Percentiles rank a stretch among this genome's conserved stretches.
phyloP scores from a whole-genome alignment of 2,113 vertebrate species.

The Alexandromys fortis region DNA sequence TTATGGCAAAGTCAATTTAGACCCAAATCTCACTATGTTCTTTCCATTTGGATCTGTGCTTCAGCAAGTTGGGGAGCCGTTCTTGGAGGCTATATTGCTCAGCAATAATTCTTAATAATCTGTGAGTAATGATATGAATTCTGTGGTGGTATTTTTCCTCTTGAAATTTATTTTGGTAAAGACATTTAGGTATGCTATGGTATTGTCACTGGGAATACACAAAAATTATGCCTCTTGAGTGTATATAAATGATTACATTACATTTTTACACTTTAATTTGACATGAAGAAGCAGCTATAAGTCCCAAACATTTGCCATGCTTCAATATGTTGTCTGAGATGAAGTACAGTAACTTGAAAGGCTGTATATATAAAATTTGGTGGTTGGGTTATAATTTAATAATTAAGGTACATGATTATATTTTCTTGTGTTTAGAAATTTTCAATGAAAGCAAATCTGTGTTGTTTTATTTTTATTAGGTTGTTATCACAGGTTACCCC shows the following conservation, averaged over 20 bases:
- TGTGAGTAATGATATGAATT: neutral
- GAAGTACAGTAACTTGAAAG: no score
- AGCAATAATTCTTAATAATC: neutral
- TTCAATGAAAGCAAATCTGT: neutral
- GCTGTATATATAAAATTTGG: neutral
- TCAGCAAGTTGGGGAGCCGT: accelerated
- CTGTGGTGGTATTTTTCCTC: neutral
- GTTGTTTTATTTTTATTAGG: neutral
- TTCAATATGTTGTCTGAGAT: neutral
- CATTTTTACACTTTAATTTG: neutral
- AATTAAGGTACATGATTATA: neutral
- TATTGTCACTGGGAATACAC: neutral
- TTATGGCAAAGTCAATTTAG: neutral
- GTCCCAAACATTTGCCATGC: neutral
- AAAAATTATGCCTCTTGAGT: neutral
- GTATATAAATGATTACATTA: no score
- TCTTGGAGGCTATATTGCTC: neutral
- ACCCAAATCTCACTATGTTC: no score
- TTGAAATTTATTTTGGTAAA: neutral
- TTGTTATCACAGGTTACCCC: neutral
- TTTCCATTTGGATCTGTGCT: neutral
- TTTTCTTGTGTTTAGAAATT: neutral
- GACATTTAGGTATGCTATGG: no score
- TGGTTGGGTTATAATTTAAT: neutral
- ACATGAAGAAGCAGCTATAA: neutral